phyloP scores from a whole-genome alignment of 2,797 vertebrate species.

The Gephyroberyx darwinii region DNA sequence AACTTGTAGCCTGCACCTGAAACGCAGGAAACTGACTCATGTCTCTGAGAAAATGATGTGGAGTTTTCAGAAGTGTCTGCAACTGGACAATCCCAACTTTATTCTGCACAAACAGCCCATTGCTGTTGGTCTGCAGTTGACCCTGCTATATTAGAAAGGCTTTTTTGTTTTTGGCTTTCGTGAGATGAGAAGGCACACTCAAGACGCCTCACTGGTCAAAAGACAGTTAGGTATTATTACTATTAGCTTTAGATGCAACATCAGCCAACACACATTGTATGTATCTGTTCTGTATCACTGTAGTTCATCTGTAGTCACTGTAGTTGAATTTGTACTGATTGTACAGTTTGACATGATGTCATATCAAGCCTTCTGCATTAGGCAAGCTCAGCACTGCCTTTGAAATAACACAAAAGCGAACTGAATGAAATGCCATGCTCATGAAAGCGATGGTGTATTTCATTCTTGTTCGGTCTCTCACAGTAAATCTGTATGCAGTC shows the following conservation, averaged over 20 bases:
- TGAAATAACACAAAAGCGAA: constrained; percentile 22
- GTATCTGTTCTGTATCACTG: no score
- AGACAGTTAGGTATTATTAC: not conserved
- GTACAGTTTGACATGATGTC: not conserved
- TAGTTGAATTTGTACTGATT: not conserved
- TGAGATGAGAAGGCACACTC: not conserved
- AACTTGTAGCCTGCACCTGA: constrained; percentile 34
- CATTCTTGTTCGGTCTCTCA: constrained; percentile 61
- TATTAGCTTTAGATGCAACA: no score
- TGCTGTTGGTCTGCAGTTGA: constrained; percentile 35
- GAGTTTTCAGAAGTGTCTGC: constrained; percentile 55
- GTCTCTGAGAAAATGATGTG: constrained; percentile 62
- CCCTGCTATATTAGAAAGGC: not conserved
- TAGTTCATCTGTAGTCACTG: no score
- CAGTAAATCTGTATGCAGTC: constrained; percentile 50
- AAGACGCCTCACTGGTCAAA: not conserved
- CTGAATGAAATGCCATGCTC: constrained; percentile 65
- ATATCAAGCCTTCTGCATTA: constrained; percentile 2
- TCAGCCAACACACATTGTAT: no score
- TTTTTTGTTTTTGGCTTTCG: not conserved
- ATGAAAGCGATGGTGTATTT: constrained; percentile 38
- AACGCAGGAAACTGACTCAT: constrained; percentile 72
- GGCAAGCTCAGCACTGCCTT: constrained; percentile 43
- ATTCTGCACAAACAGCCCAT: constrained; percentile 63
- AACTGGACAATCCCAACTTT: constrained; percentile 62